These are phyloP conservation scores for Chaetogeoica ovagalla DNA, from an alignment of 2,888 invertebrate species.

Conservation along the genomic window DNA sequence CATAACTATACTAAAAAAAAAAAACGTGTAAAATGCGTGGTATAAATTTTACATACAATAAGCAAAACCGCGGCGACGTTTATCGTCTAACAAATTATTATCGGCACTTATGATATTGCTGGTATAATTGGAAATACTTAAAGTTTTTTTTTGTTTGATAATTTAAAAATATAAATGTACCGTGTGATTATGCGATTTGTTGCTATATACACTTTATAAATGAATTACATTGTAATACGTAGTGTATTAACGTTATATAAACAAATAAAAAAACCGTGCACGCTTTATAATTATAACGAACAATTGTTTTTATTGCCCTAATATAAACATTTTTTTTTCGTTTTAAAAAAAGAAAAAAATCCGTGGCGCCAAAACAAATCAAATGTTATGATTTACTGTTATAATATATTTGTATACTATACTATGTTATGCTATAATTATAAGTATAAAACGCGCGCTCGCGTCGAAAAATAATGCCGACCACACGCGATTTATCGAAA, in stretches of 20 bases:
- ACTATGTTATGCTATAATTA: not conserved
- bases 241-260: not conserved
- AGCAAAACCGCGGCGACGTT: not conserved
- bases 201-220: not conserved
- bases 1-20: too few relatives aligned
- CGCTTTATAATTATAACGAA: conserved; percentile 12
- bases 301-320: conserved; percentile 34
- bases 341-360: not conserved
- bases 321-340: not conserved
- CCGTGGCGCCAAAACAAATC: conserved; percentile 5
- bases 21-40: too few relatives aligned
- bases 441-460: not conserved
- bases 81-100: not conserved
- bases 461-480: not conserved
- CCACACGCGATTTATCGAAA: too few relatives aligned
- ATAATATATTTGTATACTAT: too few relatives aligned
- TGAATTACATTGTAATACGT: not conserved
- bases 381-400: conserved; percentile 9
- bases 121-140: not conserved
- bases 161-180: conserved; percentile 35
- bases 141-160: conserved; percentile 1
- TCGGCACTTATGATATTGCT: not conserved
- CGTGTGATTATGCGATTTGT: conserved; percentile 9
- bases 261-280: not conserved
- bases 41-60: too few relatives aligned